These are phyloP conservation scores for Melanostoma scalare DNA, from an alignment of 2,888 invertebrate species.

Conservation along the genomic window DNA sequence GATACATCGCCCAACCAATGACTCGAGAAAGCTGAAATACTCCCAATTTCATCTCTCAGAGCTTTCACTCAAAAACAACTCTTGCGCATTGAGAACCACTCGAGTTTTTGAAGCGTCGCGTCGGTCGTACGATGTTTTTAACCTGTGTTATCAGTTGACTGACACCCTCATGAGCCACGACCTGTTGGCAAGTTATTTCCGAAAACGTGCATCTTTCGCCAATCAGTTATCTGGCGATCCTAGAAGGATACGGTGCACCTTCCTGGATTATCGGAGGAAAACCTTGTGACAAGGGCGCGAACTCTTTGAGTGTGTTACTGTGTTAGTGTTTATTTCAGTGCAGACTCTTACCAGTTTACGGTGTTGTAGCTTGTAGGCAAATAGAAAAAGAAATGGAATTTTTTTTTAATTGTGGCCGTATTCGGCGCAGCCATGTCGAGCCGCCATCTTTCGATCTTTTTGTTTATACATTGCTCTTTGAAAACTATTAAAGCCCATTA, in stretches of 20 bases:
- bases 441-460: constrained; percentile 24
- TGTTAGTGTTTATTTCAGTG: background rate
- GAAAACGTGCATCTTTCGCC: constrained; percentile 45
- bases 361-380: background rate
- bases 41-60: background rate
- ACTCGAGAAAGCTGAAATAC: constrained; percentile 2
- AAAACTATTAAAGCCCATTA: constrained; percentile 23
- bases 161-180: constrained; percentile 3
- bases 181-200: constrained; percentile 63
- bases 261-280: constrained; percentile 16
- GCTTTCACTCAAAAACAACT: constrained; percentile 50
- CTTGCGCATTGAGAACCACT: constrained; percentile 57
- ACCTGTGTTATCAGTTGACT: constrained; percentile 56
- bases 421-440: constrained; percentile 8
- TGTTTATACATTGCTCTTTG: constrained; percentile 16
- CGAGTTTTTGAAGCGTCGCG: constrained; percentile 28
- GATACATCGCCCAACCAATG: background rate
- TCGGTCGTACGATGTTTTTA: constrained; percentile 32
- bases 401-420: constrained; percentile 11
- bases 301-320: constrained; percentile 7
- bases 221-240: constrained; percentile 62
- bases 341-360: background rate
- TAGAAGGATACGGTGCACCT: constrained; percentile 55
- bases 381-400: constrained; percentile 15
- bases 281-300: constrained; percentile 16